Percentiles rank a stretch among this genome's conserved stretches.
phyloP scores from a whole-genome alignment of 2,113 vertebrate species.

The Strix aluco region DNA sequence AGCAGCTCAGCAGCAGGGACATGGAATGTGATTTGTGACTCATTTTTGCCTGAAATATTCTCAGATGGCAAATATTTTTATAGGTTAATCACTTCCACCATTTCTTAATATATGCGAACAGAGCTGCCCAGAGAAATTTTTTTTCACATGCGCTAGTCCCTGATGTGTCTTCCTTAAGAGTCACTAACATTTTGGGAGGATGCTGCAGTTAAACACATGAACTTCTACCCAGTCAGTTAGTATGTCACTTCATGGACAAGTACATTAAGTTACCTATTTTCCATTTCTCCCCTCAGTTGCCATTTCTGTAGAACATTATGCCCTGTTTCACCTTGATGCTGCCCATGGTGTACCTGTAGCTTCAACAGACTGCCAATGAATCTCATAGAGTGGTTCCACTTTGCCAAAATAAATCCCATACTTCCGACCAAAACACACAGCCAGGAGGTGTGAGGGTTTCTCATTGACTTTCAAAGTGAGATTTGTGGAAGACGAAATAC shows the following conservation, averaged over 20 bases:
- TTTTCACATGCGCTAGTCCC: not conserved
- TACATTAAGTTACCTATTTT: not conserved
- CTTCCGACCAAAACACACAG: not conserved
- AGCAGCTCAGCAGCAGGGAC: not conserved
- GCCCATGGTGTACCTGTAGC: not conserved
- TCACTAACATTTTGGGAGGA: not conserved
- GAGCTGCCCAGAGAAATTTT: not conserved
- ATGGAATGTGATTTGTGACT: not conserved
- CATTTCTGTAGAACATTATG: not conserved
- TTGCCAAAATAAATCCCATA: not conserved
- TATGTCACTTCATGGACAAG: not conserved
- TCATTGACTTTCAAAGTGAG: not conserved
- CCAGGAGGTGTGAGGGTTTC: not conserved
- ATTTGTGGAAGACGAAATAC: not conserved
- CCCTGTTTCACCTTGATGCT: not conserved
- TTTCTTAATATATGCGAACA: not conserved
- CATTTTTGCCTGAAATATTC: not conserved
- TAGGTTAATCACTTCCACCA: not conserved
- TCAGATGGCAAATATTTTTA: not conserved
- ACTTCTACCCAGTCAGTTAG: not conserved
- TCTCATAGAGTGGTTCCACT: not conserved
- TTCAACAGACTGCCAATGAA: not conserved
- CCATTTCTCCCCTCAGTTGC: not conserved
- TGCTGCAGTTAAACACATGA: not conserved
- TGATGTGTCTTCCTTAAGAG: not conserved